Evolutionary conservation across 2,113 vertebrate genomes (phyloP), one percentile per base, ranked within the genome.

Genomic region (Parus major): DNA sequence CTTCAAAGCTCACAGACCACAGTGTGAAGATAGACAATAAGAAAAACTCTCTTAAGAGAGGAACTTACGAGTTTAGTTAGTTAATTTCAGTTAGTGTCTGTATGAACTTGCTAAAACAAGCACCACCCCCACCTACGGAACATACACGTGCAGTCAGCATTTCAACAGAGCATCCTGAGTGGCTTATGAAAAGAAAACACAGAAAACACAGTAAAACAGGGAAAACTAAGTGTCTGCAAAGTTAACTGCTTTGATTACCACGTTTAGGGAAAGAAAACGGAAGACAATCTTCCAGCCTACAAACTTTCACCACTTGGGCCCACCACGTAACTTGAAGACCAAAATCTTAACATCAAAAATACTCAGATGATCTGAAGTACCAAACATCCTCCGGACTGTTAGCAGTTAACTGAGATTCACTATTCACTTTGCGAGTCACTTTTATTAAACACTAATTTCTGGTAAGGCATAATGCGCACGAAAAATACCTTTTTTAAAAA

Each of bases 401-500:
- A 55, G 27, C 22, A 31, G 16, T 42, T 57, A 77, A 35, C 7
- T 7, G 6, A 73, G 5, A 82, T 42, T 41, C 46, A 39, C 15
- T 33, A 46, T 14, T 22, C 5, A 35, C 19, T 28, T 39, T 10
- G 5, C 81, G 12, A 39, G 7, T 24, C n/a, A 4, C 7, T 46
- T 50, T 50, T 41, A 29, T 9, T 5, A 47, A 91, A 63, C 7
- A 50, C 3, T 6, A 19, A 78, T 50, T 72, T 66, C 21, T 79
- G 9, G 8, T 28, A 65, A 76, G 55, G 6, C 11, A 27, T 3
- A 90, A 50, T 2, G 46, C 2, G 50, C 31, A 15, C 24, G 15
- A 70, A 47, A 36, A 5, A 11, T 0, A 0, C 0, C 0, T 1
- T 10, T 21, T 29, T 25, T 28, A 23, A 6, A 12, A 39, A 11